phyloP scores from a whole-genome alignment of 2,113 vertebrate species.

The Butorides virescens region DNA sequence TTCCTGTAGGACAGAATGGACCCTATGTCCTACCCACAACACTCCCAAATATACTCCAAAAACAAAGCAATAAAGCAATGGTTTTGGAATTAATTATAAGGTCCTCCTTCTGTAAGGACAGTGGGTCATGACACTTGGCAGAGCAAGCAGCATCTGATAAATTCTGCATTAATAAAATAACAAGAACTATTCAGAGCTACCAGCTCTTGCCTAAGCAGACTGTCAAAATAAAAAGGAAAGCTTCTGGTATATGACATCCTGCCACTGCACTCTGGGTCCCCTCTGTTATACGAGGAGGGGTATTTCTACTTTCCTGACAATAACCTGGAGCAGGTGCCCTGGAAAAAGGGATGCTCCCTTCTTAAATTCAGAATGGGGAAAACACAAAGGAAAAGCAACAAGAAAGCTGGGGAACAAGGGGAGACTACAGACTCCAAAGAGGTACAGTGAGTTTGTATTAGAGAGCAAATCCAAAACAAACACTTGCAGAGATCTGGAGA shows the following conservation, averaged over 20 bases:
- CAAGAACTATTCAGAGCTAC: not conserved
- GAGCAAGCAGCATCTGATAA: not conserved
- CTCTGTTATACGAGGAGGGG: not conserved
- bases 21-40: not conserved
- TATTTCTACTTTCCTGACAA: not conserved
- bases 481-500: not conserved
- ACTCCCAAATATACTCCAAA: not conserved
- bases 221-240: not conserved
- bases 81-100: not conserved
- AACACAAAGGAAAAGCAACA: not conserved
- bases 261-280: not conserved
- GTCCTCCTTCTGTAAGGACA: not conserved
- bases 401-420: not conserved
- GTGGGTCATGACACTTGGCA: not conserved
- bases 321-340: not conserved
- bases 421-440: not conserved
- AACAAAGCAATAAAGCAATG: not conserved
- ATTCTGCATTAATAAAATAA: not conserved
- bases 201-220: not conserved
- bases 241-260: not conserved
- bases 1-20: not conserved
- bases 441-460: not conserved
- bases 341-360: not conserved
- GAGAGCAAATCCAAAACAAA: conserved; percentile 16
- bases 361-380: not conserved